Percentiles rank a stretch among this genome's conserved stretches.
phyloP scores from a whole-genome alignment of 1,140 invertebrate species.

The Metaphire vulgaris region DNA sequence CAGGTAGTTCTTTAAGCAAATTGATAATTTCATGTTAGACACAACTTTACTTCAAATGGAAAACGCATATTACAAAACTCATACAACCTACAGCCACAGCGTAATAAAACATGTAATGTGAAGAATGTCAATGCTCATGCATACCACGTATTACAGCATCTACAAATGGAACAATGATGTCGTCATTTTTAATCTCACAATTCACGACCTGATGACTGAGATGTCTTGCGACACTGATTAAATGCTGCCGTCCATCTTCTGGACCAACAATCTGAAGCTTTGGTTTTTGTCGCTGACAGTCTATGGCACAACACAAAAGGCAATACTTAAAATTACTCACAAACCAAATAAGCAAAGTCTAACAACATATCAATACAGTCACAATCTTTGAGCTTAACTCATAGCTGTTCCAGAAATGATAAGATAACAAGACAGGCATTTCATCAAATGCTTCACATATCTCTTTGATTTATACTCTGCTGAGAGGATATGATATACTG shows the following conservation, averaged over 20 bases:
- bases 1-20: too few species aligned
- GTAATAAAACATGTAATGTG: not conserved
- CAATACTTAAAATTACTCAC: too few species aligned
- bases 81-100: not conserved
- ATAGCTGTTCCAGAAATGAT: too few species aligned
- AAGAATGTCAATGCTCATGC: not conserved
- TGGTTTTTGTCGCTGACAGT: not conserved
- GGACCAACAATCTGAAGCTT: not conserved
- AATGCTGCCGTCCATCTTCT: slow-evolving; percentile 4
- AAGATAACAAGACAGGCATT: too few species aligned
- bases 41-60: slow-evolving; percentile 2
- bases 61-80: not conserved
- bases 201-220: not conserved
- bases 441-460: too few species aligned
- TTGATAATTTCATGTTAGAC: too few species aligned
- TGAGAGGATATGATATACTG: too few species aligned
- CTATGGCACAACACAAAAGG: slow-evolving; percentile 2
- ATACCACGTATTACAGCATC: slow-evolving; percentile 9
- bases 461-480: too few species aligned
- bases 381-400: too few species aligned
- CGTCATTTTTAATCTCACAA: slow-evolving; percentile 2
- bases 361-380: too few species aligned
- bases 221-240: not conserved
- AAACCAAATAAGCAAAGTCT: too few species aligned
- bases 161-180: slow-evolving; percentile 4